Evolutionary conservation across 2,888 invertebrate genomes (phyloP).

Genomic region (Trissoscelio sp.): DNA sequence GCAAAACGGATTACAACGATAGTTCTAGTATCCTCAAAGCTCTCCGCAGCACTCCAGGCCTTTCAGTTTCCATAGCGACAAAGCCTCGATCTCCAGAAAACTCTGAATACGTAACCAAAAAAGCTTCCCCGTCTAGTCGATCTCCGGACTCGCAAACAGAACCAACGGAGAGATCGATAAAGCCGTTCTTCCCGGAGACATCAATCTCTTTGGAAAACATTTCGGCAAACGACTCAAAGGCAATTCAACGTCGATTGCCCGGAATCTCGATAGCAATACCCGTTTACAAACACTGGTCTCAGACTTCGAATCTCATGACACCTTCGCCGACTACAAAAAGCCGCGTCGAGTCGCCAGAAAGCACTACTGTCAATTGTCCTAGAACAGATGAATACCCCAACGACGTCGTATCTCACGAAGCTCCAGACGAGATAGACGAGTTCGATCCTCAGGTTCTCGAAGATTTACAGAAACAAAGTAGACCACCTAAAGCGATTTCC

Average conservation of each 20-base stretch:
- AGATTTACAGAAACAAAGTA: slow-evolving; percentile 53
- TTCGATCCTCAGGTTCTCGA: slow-evolving; percentile 77
- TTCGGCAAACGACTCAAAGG: slow-evolving; percentile 29
- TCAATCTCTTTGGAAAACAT: slow-evolving; percentile 43
- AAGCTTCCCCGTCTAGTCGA: slow-evolving; percentile 73
- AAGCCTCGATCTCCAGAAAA: slow-evolving; percentile 72
- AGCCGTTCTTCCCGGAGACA: slow-evolving; percentile 48
- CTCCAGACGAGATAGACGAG: slow-evolving; percentile 69
- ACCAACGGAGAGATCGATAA: slow-evolving; percentile 72
- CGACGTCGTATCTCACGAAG: slow-evolving; percentile 49
- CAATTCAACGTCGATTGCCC: slow-evolving; percentile 69
- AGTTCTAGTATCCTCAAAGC: slow-evolving; percentile 79
- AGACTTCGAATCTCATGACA: slow-evolving; percentile 59
- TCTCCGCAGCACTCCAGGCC: slow-evolving; percentile 78
- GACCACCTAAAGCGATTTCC: slow-evolving; percentile 26
- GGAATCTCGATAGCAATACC: slow-evolving; percentile 76
- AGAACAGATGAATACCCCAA: slow-evolving; percentile 62
- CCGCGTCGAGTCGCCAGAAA: slow-evolving; percentile 77
- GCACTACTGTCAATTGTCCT: slow-evolving; percentile 74
- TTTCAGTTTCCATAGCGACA: slow-evolving; percentile 78
- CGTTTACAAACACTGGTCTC: slow-evolving; percentile 71
- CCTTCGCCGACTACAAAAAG: slow-evolving; percentile 63
- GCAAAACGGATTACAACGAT: slow-evolving; percentile 74
- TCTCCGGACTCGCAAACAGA: slow-evolving; percentile 78
- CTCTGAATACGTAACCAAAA: slow-evolving; percentile 68